These are phyloP conservation scores for Pollenia amentaria DNA, from an alignment of 2,888 invertebrate genomes.

Conservation along the genomic window DNA sequence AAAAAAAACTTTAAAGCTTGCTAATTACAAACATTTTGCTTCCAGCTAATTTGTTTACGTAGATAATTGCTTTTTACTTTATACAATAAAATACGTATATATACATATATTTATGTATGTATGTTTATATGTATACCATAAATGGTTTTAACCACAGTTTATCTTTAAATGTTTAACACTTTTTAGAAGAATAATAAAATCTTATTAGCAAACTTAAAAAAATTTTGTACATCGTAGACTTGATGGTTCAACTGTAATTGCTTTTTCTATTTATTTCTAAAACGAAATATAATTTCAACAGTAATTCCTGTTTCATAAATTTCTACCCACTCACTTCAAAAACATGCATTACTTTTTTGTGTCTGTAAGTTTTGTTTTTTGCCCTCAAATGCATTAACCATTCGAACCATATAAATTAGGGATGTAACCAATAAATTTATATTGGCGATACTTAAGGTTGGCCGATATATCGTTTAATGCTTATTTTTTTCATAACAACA, in stretches of 20 bases:
- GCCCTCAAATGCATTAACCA: slow-evolving; percentile 22
- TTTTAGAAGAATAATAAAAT: slow-evolving; percentile 23
- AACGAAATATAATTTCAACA: neutral
- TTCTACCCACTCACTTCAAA: neutral
- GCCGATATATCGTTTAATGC: too few species aligned
- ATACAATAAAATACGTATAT: too few species aligned
- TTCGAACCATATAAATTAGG: neutral
- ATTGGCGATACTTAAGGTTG: too few species aligned
- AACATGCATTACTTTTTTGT: neutral
- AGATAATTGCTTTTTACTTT: neutral
- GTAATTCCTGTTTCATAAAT: slow-evolving; percentile 7
- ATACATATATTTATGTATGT: too few species aligned
- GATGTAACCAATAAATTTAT: too few species aligned
- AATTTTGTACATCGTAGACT: neutral
- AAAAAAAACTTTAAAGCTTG: neutral
- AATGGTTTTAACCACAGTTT: slow-evolving; percentile 1
- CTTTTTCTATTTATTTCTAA: neutral
- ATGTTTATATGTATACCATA: too few species aligned
- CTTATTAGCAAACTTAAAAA: neutral
- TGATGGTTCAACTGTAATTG: slow-evolving; percentile 3
- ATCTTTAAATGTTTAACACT: slow-evolving; percentile 14
- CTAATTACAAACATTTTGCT: neutral
- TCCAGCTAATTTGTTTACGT: neutral
- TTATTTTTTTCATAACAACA: too few species aligned
- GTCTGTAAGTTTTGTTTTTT: neutral